Conservation (phyloP, 2,797 vertebrate species). For the Gymnopithys bicolor region DNA sequence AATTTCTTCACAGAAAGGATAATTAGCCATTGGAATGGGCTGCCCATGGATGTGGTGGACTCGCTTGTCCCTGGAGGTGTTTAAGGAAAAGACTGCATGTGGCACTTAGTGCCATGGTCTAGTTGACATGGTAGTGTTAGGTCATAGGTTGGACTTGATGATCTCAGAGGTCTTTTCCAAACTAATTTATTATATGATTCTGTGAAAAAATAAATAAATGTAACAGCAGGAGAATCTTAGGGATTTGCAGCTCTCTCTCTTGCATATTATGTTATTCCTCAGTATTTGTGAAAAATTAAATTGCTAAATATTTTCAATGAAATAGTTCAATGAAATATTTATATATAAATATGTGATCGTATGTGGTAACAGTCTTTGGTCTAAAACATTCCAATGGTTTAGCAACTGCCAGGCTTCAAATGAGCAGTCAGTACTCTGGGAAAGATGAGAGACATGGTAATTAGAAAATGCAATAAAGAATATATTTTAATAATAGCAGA, state of each 20-base stretch:
- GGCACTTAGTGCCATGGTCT: neutral
- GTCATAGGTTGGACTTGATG: neutral
- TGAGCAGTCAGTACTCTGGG: neutral
- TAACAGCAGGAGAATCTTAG: neutral
- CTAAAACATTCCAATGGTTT: neutral
- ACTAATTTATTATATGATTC: fast-evolving
- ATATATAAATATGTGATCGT: neutral
- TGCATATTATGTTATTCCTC: neutral
- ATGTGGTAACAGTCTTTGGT: neutral
- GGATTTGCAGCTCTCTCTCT: neutral
- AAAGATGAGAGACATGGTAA: neutral
- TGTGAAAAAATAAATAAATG: neutral
- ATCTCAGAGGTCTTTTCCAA: neutral
- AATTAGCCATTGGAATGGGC: neutral
- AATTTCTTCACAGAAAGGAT: neutral
- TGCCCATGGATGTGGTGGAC: neutral
- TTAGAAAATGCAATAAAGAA: neutral
- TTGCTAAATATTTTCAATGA: neutral
- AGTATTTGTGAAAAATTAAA: neutral
- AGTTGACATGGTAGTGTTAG: neutral
- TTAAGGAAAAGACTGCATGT: neutral
- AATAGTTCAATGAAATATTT: neutral
- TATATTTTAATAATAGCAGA: neutral
- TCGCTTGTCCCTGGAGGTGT: neutral
- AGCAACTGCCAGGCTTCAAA: neutral